Base-by-base conservation (phyloP, 2,888 invertebrate genomes). In the Caenorhabditis sp. region DNA sequence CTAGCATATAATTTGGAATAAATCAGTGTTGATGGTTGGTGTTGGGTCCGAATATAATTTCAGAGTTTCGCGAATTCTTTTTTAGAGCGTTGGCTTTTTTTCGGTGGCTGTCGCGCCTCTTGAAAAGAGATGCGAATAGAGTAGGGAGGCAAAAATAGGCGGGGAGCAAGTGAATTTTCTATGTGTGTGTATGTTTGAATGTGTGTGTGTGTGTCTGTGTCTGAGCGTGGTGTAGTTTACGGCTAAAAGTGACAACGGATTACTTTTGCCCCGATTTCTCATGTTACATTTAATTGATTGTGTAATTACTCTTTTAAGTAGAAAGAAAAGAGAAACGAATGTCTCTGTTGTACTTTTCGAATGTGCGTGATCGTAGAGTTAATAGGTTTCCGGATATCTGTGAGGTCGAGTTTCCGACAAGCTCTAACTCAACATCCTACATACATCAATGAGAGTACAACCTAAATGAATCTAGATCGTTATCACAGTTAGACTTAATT, bases 21-120 rank as follows among this genome's bases (percentile, higher is more conserved):
- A 53, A 62, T 37, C 43, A 14, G 37, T 23, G 49, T 49, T 5
- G 27, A 58, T 65, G 58, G n/a, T n/a, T 65, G 36, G 31, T 53
- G 62, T 23, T 62, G 51, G 12, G 54, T 55, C 43, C 10, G 14
- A 43, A 43, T 43, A 43, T 43, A 43, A 43, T 43, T 43, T 43
- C 31, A 31, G 31, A 31, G 31, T 31, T 14, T 43, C 12, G 12
- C 12, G 12, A 43, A 43, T 43, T 43, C 14, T 43, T 43, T 43
- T 12, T 43, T 43, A 43, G 43, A 43, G 43, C 12, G 43, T 17
- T 43, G 3, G 43, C 8, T 14, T 43, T 31, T 31, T 17, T 43
- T 43, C 43, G 43, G 43, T 17, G 17, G 43, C 43, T 43, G 43
- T 10, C 43, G 14, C n/a, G 43, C 43, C 31, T 31, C 31, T 31